Base-by-base conservation (phyloP, 2,888 invertebrate genomes). In the Julus scanicus region DNA sequence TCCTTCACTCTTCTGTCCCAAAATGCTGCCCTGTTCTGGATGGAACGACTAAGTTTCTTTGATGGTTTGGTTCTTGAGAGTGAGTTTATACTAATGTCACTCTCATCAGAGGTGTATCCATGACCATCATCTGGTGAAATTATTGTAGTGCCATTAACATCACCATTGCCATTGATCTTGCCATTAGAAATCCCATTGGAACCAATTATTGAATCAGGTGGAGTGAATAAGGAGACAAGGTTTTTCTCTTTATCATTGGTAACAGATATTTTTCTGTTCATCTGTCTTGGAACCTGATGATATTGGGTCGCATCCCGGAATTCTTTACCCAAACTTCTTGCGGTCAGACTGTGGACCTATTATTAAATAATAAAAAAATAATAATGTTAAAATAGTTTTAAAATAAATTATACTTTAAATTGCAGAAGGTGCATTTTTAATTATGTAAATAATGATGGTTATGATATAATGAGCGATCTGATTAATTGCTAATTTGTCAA, bases 281-380 rank as follows among this genome's bases (percentile, higher is more conserved):
- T 6, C 71, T 86, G 86, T 20, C 88, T 53, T n/a, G 89, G 89
- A n/a, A n/a, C n/a, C 13, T 29, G 20, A 57, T 89, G 84, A 20
- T 88, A 84, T 20, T 84, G 15, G 13, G 87, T 80, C n/a, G 87
- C 84, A 53, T 87, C 84, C 40, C 95, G 94, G 91, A 96, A 95
- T 92, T 96, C 94, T 90, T 94, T 95, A 4, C 96, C 95, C 89
- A 96, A 94, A 91, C 96, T 96, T 90, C 96, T 94, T 9, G 96
- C 96, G 57, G 96, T 96, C 89, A 96, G 92, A 92, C 96, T 96
- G 92, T 96, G 96, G 89, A 95, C 93, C 92, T 94, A 93, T n/a
- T 89, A 89, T 20, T 71, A n/a, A n/a, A n/a, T n/a, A n/a, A n/a
- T n/a, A n/a, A n/a, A 87, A 89, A 88, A 84, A 8, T 44, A 88